Evolutionary conservation across 2,888 invertebrate species (phyloP).

Genomic region (Drosophila histrio): DNA sequence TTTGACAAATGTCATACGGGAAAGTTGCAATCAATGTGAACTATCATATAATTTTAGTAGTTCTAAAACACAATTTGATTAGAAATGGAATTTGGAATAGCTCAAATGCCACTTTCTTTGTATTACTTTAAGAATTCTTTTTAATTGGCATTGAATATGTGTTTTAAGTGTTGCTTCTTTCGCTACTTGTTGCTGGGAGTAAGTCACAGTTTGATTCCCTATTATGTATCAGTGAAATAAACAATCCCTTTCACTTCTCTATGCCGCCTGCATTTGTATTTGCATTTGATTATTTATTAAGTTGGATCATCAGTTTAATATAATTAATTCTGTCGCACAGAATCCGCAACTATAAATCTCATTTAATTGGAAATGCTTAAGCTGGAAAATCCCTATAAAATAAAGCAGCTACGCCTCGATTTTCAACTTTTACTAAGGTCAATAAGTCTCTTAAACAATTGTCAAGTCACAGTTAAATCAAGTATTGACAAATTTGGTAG

Average conservation of each 20-base stretch:
- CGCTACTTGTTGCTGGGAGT: no score
- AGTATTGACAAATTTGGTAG: not conserved
- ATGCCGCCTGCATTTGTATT: no score
- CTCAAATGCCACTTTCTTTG: not conserved
- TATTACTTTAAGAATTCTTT: no score
- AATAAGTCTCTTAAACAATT: not conserved
- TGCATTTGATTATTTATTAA: not conserved
- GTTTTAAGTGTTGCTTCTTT: no score
- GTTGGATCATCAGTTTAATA: not conserved
- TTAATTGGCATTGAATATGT: no score
- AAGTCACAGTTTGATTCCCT: no score
- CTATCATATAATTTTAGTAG: not conserved
- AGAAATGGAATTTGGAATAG: not conserved
- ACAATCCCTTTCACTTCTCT: no score
- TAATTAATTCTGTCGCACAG: not conserved
- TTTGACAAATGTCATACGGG: slow-evolving; percentile 26
- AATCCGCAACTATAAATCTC: not conserved
- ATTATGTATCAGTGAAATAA: no score
- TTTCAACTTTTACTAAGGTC: not conserved
- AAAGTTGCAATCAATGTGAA: slow-evolving; percentile 39
- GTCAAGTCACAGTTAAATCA: not conserved
- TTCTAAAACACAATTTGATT: not conserved
- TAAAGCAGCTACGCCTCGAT: not conserved
- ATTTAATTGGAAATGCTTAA: not conserved
- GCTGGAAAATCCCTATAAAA: not conserved